Percentiles rank a stretch among this genome's conserved stretches.
These are phyloP conservation scores for Octomys mimax DNA, from an alignment of 2,797 vertebrate species.

Conservation along the genomic window DNA sequence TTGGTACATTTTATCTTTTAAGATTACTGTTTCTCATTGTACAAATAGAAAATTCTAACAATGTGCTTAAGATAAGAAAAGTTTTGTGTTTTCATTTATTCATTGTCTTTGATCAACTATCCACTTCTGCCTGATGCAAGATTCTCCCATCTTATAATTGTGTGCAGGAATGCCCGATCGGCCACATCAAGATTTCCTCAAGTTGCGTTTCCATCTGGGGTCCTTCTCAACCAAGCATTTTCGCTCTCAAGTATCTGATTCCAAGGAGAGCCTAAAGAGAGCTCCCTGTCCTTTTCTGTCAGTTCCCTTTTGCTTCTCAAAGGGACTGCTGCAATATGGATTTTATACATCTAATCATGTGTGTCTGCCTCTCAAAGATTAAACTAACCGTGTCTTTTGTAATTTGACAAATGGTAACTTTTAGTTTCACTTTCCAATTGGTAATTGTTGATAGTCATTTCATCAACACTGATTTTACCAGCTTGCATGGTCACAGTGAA, in stretches of 20 bases:
- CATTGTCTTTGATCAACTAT: neutral
- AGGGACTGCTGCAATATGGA: neutral
- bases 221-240: neutral
- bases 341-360: neutral
- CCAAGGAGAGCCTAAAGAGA: neutral
- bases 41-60: slow-evolving; percentile 31
- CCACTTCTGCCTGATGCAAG: neutral
- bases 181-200: neutral
- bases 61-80: neutral
- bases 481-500: neutral
- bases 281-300: neutral
- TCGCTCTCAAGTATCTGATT: neutral
- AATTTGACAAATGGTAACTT: neutral
- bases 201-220: neutral
- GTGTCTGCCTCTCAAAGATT: neutral
- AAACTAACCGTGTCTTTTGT: neutral
- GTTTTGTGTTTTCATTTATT: neutral
- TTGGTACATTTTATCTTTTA: neutral
- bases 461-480: neutral
- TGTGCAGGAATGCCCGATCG: neutral
- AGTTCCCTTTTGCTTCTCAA: neutral
- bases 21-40: neutral
- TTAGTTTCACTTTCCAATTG: neutral
- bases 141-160: neutral
- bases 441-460: neutral